Base-by-base conservation (phyloP, 2,888 invertebrate genomes). In the Cistogaster globosa region DNA sequence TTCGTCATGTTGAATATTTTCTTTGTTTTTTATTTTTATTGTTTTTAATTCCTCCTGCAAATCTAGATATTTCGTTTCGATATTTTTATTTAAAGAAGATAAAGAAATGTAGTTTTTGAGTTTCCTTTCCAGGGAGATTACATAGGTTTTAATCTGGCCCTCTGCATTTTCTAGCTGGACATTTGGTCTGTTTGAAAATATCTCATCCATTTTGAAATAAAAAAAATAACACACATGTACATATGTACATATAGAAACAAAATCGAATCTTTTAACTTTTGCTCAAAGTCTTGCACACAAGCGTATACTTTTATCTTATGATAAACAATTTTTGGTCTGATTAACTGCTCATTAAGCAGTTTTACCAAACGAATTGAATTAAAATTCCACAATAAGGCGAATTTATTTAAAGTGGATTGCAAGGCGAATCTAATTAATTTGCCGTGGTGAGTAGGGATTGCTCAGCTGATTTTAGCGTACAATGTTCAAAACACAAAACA, bases 131-230 rank as follows among this genome's bases (percentile, higher is more conserved):
- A 80, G 22, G 14, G 58, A 16, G 1, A 20, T 16, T 51, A 80
- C 22, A 14, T 80, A 80, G 0, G 26, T 20, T 67, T 51, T 65
- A 38, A 80, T 11, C 2, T 12, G 20, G 11, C 0, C 9, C 11
- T 72, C 67, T 11, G 53, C 65, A 51, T 65, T 58, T 53, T 36
- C 26, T 1, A 80, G 8, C 20, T 67, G 51, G 14, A 0, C 38
- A 51, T 12, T 51, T 20, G 79, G 72, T 53, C 16, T 58, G 1
- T 53, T 67, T 16, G 18, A 12, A 51, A 65, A 6, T 42, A 72
- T 42, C 20, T 65, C 20, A 26, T 80, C 65, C 72, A 80, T 67
- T 18, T 22, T 53, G 38, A 36, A 22, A 16, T 60, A 58, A 32
- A 26, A 58, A 26, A 20, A 20, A 53, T 51, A 6, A 48, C 48